These are phyloP conservation scores for Aradus depressus DNA, from an alignment of 2,888 invertebrate species.

Conservation along the genomic window DNA sequence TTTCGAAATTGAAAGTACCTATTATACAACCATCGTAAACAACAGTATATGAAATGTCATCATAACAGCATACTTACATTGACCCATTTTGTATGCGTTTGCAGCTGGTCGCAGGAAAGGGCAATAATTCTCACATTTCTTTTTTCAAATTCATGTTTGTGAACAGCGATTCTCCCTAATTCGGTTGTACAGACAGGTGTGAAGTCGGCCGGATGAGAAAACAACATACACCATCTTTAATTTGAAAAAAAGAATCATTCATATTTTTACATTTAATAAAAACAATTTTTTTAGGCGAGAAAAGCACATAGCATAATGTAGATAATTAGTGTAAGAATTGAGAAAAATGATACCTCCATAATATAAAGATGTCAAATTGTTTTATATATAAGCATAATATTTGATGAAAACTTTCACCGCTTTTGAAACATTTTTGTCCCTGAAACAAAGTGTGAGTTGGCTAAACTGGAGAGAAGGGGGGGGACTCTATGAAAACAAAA, in stretches of 20 bases:
- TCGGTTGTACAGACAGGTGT: constrained; percentile 88
- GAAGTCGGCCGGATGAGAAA: constrained; percentile 80
- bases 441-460: neutral
- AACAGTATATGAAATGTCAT: neutral
- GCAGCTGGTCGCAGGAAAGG: constrained; percentile 64
- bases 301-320: neutral
- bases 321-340: neutral
- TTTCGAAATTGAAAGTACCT: neutral
- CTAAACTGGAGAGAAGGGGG: neutral
- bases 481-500: too few relatives aligned
- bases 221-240: constrained; percentile 71
- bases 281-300: too few relatives aligned
- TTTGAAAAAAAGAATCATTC: neutral
- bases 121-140: constrained; percentile 65
- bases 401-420: too few relatives aligned
- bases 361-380: neutral
- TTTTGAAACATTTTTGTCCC: neutral
- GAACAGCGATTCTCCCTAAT: constrained; percentile 60
- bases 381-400: too few relatives aligned
- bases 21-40: neutral
- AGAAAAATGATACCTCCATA: neutral
- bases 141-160: constrained; percentile 55
- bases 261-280: neutral
- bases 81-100: constrained; percentile 66
- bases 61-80: constrained; percentile 40